These are phyloP conservation scores for Rapana venosa DNA, from an alignment of 2,888 invertebrate genomes.

Conservation along the genomic window DNA sequence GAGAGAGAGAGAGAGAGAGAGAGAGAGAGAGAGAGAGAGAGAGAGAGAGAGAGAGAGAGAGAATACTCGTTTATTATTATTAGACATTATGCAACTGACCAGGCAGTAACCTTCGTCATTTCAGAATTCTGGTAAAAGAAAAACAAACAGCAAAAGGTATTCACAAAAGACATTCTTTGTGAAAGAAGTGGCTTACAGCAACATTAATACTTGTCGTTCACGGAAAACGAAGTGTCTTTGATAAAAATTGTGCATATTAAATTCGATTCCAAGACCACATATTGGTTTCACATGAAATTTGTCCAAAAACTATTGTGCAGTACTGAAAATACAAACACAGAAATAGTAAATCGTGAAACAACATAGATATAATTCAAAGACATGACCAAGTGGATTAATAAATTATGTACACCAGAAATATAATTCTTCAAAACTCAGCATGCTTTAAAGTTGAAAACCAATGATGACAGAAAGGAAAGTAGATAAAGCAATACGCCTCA, in stretches of 20 bases:
- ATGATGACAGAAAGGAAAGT: no score
- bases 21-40: no score
- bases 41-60: no score
- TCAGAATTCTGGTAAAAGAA: neutral
- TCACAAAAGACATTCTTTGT: neutral
- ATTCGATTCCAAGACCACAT: slow-evolving; percentile 17
- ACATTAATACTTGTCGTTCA: no score
- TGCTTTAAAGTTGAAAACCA: no score
- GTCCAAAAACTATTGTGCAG: neutral
- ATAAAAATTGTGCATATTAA: neutral
- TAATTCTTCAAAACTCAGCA: no score
- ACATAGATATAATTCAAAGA: no score
- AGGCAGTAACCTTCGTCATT: neutral
- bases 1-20: neutral
- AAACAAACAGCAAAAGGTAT: neutral
- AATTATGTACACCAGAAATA: no score
- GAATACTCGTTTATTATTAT: neutral
- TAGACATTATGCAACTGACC: neutral
- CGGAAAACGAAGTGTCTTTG: no score
- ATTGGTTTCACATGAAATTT: neutral
- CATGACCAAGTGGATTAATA: no score
- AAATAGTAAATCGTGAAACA: neutral
- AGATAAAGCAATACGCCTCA: no score
- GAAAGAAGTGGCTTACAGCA: no score
- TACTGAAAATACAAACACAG: neutral